Conservation (phyloP, 2,113 vertebrate genomes). For the Pteruthius melanotis region DNA sequence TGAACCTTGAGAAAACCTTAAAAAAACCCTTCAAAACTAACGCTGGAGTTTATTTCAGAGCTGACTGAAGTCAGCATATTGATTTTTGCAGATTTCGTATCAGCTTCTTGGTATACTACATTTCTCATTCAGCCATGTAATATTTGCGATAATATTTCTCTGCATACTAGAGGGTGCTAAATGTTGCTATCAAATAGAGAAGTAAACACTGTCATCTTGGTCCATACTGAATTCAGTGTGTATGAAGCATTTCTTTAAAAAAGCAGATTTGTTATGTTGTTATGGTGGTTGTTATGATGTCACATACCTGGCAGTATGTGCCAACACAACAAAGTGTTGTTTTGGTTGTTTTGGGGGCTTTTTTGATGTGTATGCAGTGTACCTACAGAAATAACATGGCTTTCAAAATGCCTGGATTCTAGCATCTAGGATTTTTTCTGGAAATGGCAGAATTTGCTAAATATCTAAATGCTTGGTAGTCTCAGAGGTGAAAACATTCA, state of each 20-base stretch:
- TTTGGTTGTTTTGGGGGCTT: neutral
- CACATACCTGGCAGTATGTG: neutral
- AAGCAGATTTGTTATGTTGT: neutral
- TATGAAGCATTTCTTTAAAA: neutral
- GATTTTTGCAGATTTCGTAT: neutral
- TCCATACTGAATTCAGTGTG: neutral
- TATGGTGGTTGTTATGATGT: neutral
- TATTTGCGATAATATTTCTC: neutral
- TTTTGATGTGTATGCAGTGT: neutral
- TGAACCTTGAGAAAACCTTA: neutral
- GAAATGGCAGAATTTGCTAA: neutral
- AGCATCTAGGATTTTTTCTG: neutral
- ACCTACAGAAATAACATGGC: neutral
- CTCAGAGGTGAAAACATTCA: neutral
- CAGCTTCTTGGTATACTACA: neutral
- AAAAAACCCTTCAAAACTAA: neutral
- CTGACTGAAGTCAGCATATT: neutral
- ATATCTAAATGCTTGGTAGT: neutral
- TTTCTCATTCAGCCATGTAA: neutral
- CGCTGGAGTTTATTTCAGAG: neutral
- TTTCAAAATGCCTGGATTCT: neutral
- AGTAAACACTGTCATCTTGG: neutral
- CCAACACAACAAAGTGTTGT: neutral
- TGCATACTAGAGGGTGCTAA: neutral
- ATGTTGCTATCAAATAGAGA: neutral